Evolutionary conservation across 2,888 invertebrate genomes (phyloP), one percentile per base, ranked within the genome.

Genomic region (Rotaria magnacalcarata): DNA sequence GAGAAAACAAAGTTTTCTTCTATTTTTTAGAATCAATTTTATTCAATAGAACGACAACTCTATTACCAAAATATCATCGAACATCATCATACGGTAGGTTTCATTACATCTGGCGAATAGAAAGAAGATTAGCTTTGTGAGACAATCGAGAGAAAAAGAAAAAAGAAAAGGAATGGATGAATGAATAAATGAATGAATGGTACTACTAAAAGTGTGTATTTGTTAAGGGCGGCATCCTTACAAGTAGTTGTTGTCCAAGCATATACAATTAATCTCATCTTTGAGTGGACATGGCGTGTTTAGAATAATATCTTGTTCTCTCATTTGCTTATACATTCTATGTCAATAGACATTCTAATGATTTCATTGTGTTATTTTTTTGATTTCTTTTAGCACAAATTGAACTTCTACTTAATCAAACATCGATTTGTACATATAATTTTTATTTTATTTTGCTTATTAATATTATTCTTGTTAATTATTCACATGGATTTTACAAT

Each of bases 171-270:
- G 21, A 54, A 54, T 54, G 67, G 34, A 67, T 21, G 54, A 54
- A 54, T 52, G 67, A 67, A 67, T 34, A 27, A 27, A 67, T 34
- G 67, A 67, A 67, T 67, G 67, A 67, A 10, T 67, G 41, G 34
- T 67, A 34, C n/a, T 67, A 67, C 67, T 67, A 41, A 67, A 67
- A 67, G 41, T 67, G 41, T 67, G 67, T 67, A 14, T 67, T 67
- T 67, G 67, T 67, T 67, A 67, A 67, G 67, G 67, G 67, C 67
- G 67, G 67, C 67, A 67, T 67, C 67, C 67, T 67, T 67, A 67
- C 67, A 67, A 67, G 67, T 67, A 34, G 67, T 34, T 67, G 67
- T 67, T 67, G 67, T 67, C 34, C 67, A 67, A 67, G 67, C 67
- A 67, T 67, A 67, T 67, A 67, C 67, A 67, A 67, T 67, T 67